Evolutionary conservation across 37 sponge, comb jelly and placozoan genomes (phyloP), one percentile per base, ranked within the genome.

Genomic region (Ephydatia muelleri): DNA sequence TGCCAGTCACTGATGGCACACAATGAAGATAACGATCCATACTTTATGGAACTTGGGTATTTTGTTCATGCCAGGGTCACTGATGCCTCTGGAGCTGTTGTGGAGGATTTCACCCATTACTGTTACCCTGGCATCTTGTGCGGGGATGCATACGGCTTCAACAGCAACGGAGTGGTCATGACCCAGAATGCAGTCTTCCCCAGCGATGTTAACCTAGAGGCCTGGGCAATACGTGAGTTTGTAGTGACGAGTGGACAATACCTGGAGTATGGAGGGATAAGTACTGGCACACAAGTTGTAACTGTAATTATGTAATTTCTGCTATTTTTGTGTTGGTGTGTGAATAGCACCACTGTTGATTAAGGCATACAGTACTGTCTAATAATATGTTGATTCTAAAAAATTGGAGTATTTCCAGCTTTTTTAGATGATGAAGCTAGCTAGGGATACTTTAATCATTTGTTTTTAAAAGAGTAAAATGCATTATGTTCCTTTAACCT

Each of bases 131-230:
- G 83, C 37, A 48, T 70, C 30, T 65, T 88, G 28, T 88, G 83
- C 83, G 88, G 88, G 12, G 76, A 75, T 37, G 88, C 88, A 26
- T 88, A 83, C 70, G 83, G 88, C 28, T 88, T 76, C 39, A 88
- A 88, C 49, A 39, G 27, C 34, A 27, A n/a, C 2, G 80, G 80
- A 5, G 22, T 82, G n/a, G 83, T 83, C 5, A 34, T 75, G 28
- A 73, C 83, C 22, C 28, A 12, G 13, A 88, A 88, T 82, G 88
- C 88, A 34, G 73, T 88, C 32, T 88, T 88, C 37, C 88, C 88
- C 27, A 88, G 68, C 57, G 57, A 57, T 57, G 57, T 57, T 9
- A 48, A 37, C 25, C 65, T 83, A 33, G 76, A 75, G 23, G 28
- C 74, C 2, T 65, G 33, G 32, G 84, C 84, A 8, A 31, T 83